Percentiles rank a stretch among this genome's conserved stretches.
Conservation (phyloP, 2,797 vertebrate species). For the Anniella stebbinsi region DNA sequence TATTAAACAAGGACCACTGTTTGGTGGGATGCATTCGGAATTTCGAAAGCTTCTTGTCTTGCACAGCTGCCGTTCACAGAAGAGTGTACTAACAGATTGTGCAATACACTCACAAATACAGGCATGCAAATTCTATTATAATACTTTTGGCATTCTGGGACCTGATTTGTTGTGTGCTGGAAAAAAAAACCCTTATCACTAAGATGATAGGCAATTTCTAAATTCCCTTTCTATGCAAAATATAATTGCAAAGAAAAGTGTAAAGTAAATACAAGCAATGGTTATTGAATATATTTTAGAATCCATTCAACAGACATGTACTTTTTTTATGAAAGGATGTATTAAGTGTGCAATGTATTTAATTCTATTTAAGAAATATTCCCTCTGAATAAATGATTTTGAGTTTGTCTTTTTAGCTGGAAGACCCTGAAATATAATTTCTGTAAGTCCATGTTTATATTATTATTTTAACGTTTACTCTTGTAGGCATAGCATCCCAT, state of each 20-base stretch:
- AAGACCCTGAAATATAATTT: not conserved
- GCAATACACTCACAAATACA: not conserved
- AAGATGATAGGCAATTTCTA: not conserved
- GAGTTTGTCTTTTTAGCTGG: not conserved
- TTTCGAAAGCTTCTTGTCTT: not conserved
- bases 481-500: no score
- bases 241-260: constrained; percentile 10
- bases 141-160: not conserved
- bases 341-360: constrained; percentile 31
- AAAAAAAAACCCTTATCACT: constrained; percentile 22
- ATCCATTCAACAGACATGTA: not conserved
- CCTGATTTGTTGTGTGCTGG: not conserved
- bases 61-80: not conserved
- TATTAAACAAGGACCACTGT: not conserved
- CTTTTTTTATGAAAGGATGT: constrained; percentile 9
- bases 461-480: not conserved
- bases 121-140: not conserved
- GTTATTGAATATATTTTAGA: not conserved
- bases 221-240: not conserved
- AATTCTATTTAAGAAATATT: constrained; percentile 46
- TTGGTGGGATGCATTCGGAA: not conserved
- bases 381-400: constrained; percentile 44
- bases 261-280: constrained; percentile 1
- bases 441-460: not conserved
- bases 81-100: not conserved